Conservation (phyloP, 2,888 invertebrate species). For the Vesta saturnalis region DNA sequence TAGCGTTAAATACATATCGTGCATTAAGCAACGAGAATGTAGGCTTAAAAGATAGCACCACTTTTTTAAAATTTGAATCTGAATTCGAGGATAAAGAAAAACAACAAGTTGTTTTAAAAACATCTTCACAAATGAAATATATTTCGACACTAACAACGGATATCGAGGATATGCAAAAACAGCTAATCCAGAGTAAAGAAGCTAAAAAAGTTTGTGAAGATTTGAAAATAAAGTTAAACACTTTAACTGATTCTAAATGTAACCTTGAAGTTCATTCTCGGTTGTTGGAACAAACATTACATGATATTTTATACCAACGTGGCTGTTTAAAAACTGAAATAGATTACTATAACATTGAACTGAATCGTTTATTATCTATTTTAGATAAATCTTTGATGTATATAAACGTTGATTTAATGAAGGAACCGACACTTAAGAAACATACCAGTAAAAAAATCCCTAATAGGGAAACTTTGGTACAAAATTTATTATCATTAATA, state of each 20-base stretch:
- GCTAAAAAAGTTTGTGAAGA: constrained; percentile 40
- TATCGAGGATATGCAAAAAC: constrained; percentile 59
- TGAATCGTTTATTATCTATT: constrained; percentile 66
- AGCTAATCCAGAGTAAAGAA: constrained; percentile 42
- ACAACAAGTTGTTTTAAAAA: constrained; percentile 71
- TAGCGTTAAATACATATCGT: constrained; percentile 70
- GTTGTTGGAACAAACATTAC: constrained; percentile 67
- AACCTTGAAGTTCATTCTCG: constrained; percentile 49
- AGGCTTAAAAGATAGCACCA: constrained; percentile 68
- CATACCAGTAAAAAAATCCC: constrained; percentile 63
- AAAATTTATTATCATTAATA: constrained; percentile 53
- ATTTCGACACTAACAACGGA: constrained; percentile 71
- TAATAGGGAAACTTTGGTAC: constrained; percentile 67
- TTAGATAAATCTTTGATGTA: constrained; percentile 71
- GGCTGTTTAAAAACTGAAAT: constrained; percentile 63
- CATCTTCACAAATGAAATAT: constrained; percentile 70
- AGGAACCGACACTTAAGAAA: constrained; percentile 60
- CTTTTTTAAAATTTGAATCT: constrained; percentile 65
- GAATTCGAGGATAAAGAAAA: constrained; percentile 72
- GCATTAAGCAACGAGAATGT: constrained; percentile 71
- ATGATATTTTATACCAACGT: constrained; percentile 64
- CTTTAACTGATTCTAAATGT: constrained; percentile 33
- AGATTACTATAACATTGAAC: constrained; percentile 64
- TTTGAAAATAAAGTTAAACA: constrained; percentile 32
- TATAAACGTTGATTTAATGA: constrained; percentile 68